Percentiles rank a stretch among this genome's conserved stretches.
phyloP scores from a whole-genome alignment of 2,797 vertebrate species.

The Melanotaenia boesemani region DNA sequence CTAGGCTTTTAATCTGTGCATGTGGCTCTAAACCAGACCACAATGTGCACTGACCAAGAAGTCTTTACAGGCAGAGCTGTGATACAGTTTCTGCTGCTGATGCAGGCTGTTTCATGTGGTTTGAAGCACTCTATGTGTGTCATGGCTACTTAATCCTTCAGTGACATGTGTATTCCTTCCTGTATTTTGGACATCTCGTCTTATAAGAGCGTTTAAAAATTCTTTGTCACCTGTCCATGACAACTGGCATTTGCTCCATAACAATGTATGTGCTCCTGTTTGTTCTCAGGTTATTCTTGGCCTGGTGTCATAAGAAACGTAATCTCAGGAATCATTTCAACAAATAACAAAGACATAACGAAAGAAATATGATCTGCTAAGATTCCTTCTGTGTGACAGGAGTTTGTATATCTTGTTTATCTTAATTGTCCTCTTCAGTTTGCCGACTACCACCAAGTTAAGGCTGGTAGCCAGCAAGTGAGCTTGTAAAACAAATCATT shows the following conservation, averaged over 20 bases:
- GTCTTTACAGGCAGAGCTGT: slow-evolving; percentile 68
- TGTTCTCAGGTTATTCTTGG: slow-evolving; percentile 52
- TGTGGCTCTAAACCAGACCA: slow-evolving; percentile 67
- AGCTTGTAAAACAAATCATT: slow-evolving; percentile 27
- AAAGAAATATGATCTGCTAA: neutral
- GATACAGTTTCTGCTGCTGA: slow-evolving; percentile 59
- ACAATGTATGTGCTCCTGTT: slow-evolving; percentile 34
- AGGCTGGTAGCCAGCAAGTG: slow-evolving; percentile 12
- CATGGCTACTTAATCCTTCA: slow-evolving; percentile 53
- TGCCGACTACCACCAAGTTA: slow-evolving; percentile 13
- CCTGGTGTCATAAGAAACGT: slow-evolving; percentile 15
- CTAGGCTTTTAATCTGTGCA: slow-evolving; percentile 75
- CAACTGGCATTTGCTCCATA: slow-evolving; percentile 50
- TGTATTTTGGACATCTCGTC: slow-evolving; percentile 25
- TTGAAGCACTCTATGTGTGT: slow-evolving; percentile 42
- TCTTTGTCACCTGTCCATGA: slow-evolving; percentile 58
- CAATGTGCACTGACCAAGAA: slow-evolving; percentile 57
- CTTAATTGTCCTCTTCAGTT: slow-evolving; percentile 4
- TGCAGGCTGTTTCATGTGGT: slow-evolving; percentile 70
- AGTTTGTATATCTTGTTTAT: slow-evolving; percentile 27
- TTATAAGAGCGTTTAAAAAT: slow-evolving; percentile 17
- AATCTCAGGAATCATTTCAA: slow-evolving; percentile 39
- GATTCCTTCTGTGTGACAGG: slow-evolving; percentile 9
- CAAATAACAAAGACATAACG: neutral
- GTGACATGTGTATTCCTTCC: slow-evolving; percentile 53